phyloP scores from a whole-genome alignment of 1,140 invertebrate species.

The Drosophila subobscura region DNA sequence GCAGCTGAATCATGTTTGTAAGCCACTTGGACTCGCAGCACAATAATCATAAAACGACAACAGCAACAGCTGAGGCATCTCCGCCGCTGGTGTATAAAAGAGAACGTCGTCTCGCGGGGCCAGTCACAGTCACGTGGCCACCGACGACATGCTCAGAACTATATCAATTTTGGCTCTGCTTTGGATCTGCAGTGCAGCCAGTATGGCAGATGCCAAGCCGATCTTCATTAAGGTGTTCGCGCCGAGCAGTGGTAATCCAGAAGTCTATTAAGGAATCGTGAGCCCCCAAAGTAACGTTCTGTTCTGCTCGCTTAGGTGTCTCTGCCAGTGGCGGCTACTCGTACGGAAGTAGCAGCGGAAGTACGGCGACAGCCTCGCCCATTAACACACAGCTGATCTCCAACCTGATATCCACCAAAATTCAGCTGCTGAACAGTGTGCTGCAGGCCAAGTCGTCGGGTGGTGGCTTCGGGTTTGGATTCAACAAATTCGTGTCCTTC shows the following conservation, averaged over 20 bases:
- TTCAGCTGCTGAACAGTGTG: conserved; percentile 51
- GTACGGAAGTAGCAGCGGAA: conserved; percentile 7
- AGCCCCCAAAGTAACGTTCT: background rate
- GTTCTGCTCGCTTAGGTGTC: conserved; percentile 7
- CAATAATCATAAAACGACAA: conserved; percentile 53
- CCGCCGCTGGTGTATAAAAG: conserved; percentile 60
- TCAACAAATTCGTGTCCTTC: conserved; percentile 42
- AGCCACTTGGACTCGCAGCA: conserved; percentile 42
- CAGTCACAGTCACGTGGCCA: conserved; percentile 46
- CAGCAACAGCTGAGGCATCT: conserved; percentile 30
- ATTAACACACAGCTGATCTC: conserved; percentile 54
- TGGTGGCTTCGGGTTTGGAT: conserved; percentile 50
- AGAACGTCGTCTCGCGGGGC: conserved; percentile 28
- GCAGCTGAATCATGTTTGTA: conserved; percentile 47
- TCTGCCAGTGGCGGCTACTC: conserved; percentile 14
- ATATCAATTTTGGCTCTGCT: conserved; percentile 51
- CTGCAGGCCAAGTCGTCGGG: conserved; percentile 54
- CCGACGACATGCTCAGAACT: conserved; percentile 56
- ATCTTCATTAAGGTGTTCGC: conserved; percentile 60
- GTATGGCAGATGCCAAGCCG: conserved; percentile 50
- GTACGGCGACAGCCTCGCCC: conserved; percentile 37
- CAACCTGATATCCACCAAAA: conserved; percentile 47
- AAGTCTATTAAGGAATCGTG: background rate
- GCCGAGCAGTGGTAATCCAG: conserved; percentile 45
- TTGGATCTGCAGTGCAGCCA: conserved; percentile 18